Conservation (phyloP, 2,113 vertebrate genomes). For the Leucoraja erinaceus region DNA sequence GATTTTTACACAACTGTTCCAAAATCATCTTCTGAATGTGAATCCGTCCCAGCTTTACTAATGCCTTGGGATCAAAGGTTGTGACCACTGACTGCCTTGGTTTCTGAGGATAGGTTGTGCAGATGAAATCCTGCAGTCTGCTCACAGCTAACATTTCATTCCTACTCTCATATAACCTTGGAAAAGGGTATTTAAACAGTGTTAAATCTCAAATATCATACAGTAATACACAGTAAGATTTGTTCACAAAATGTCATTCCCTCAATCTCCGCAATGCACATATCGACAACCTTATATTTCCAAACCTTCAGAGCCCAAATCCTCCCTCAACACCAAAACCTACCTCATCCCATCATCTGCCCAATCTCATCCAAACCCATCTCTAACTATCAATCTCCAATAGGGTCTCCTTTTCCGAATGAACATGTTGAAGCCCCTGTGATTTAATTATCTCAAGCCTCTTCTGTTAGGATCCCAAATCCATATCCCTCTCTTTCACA, state of each 20-base stretch:
- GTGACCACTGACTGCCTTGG: neutral
- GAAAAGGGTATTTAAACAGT: neutral
- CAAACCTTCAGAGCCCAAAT: too few species aligned
- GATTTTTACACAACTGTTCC: conserved; percentile 20
- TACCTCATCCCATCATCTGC: too few species aligned
- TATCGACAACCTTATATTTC: too few species aligned
- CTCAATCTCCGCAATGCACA: neutral
- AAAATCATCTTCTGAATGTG: neutral
- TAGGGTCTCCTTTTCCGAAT: too few species aligned
- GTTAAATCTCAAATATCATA: neutral
- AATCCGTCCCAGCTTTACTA: neutral
- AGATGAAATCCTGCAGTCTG: conserved; percentile 21
- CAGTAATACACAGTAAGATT: neutral
- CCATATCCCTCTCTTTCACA: neutral
- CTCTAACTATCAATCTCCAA: too few species aligned
- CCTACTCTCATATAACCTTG: neutral
- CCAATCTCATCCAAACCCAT: too few species aligned
- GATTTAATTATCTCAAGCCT: neutral
- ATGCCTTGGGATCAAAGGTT: neutral
- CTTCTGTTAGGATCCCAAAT: too few species aligned
- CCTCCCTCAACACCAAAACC: too few species aligned
- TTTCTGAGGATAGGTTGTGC: neutral
- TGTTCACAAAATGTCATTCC: neutral
- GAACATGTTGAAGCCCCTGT: neutral
- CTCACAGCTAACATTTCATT: neutral